Evolutionary conservation across 2,113 vertebrate species (phyloP).

Genomic region (Plotosus lineatus): DNA sequence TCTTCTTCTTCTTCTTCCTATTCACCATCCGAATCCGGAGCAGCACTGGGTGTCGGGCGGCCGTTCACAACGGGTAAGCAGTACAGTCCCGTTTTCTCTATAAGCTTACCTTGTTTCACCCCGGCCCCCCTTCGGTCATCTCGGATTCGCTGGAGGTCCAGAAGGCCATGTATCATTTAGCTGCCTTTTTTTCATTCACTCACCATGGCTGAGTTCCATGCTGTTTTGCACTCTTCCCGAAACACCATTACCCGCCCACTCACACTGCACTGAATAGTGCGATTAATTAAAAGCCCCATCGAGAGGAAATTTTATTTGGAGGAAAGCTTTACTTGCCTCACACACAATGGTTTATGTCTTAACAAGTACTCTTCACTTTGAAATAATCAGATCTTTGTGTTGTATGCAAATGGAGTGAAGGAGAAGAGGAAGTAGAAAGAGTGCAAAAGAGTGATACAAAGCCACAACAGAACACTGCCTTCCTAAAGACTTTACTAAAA

Average conservation of each 20-base stretch:
- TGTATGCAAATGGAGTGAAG: constrained; percentile 45
- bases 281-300: constrained; percentile 53
- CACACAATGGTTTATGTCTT: constrained; percentile 25
- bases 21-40: constrained; percentile 84
- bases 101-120: constrained; percentile 3
- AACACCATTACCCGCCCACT: constrained; percentile 42
- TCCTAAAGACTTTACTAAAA: neutral
- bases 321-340: constrained; percentile 25
- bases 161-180: constrained; percentile 34
- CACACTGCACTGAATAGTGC: constrained; percentile 39
- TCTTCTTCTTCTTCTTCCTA: constrained; percentile 88
- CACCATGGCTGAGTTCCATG: constrained; percentile 6
- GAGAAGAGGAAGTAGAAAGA: constrained; percentile 17
- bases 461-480: neutral
- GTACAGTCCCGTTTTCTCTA: neutral
- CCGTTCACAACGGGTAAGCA: constrained; percentile 92
- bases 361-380: constrained; percentile 33
- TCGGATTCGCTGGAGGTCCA: constrained; percentile 16
- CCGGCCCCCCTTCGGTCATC: neutral
- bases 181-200: neutral
- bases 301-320: constrained; percentile 32
- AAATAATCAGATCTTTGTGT: constrained; percentile 53
- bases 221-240: constrained; percentile 20
- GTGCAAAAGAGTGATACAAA: neutral
- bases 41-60: constrained; percentile 87